Percentiles rank a stretch among this genome's conserved stretches.
Evolutionary conservation across 30 jellyfish, hydroid and myxozoan genomes (phyloP).

Genomic region (Aurelia aurita complex sp. Pacific): DNA sequence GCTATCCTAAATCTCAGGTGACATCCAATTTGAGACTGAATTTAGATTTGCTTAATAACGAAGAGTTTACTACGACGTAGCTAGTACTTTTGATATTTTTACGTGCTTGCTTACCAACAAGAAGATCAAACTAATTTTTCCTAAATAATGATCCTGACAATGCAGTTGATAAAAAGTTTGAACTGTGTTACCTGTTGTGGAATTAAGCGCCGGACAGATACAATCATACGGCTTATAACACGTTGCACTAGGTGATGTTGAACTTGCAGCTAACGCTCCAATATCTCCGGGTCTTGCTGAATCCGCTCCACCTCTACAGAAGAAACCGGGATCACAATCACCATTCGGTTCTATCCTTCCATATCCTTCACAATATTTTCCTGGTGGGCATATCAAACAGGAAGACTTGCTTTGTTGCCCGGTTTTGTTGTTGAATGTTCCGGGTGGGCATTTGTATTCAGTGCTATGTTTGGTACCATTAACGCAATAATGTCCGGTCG

Average conservation of each 20-base stretch:
- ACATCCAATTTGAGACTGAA: too few species aligned
- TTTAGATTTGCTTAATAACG: too few species aligned
- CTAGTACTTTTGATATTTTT: too few species aligned
- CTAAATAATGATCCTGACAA: too few species aligned
- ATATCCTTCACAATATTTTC: conserved; percentile 73
- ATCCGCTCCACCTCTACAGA: conserved; percentile 79
- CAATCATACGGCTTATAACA: conserved; percentile 85
- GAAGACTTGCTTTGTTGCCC: conserved; percentile 59
- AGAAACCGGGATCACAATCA: conserved; percentile 77
- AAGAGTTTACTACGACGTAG: too few species aligned
- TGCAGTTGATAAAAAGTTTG: too few species aligned
- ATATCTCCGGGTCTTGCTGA: conserved; percentile 77
- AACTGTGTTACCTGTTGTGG: conserved; percentile 54
- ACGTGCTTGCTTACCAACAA: too few species aligned
- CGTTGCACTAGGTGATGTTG: conserved; percentile 60
- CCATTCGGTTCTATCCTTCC: conserved; percentile 74
- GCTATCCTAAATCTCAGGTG: too few species aligned
- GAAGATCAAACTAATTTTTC: too few species aligned
- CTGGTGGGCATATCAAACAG: conserved; percentile 75
- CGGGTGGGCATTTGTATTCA: conserved; percentile 86
- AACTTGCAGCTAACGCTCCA: conserved; percentile 57
- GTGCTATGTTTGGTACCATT: conserved; percentile 78
- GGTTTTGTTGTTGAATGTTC: conserved; percentile 80
- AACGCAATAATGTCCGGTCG: conserved; percentile 81
- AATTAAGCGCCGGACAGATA: conserved; percentile 73